Conservation (phyloP, 2,888 invertebrate genomes). For the Atherix ibis region DNA sequence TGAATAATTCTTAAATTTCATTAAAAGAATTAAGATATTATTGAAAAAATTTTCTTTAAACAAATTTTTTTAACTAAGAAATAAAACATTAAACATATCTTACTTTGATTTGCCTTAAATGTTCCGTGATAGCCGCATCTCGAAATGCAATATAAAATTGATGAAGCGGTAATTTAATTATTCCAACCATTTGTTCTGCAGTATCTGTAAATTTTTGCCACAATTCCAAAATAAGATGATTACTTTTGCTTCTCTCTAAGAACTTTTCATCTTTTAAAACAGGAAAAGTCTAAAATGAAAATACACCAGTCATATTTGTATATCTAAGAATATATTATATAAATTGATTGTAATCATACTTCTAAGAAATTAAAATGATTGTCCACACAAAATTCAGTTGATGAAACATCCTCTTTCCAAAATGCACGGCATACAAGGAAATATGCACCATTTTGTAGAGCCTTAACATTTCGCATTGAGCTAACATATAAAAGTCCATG, state of each 20-base stretch:
- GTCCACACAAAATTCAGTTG: slow-evolving; percentile 13
- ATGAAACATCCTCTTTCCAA: slow-evolving; percentile 22
- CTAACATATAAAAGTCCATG: slow-evolving; percentile 25
- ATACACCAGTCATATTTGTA: not conserved
- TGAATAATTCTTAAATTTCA: not conserved
- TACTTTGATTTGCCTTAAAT: slow-evolving; percentile 39
- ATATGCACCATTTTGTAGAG: slow-evolving; percentile 13
- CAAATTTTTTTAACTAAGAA: not conserved
- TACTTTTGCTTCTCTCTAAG: slow-evolving; percentile 38
- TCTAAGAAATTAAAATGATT: slow-evolving; percentile 23
- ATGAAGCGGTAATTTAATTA: slow-evolving; percentile 40
- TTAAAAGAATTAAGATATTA: not conserved
- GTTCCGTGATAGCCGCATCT: slow-evolving; percentile 37
- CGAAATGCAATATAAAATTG: slow-evolving; percentile 43
- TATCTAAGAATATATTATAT: not conserved
- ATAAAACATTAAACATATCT: not conserved
- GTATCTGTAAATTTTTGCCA: slow-evolving; percentile 30
- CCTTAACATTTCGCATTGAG: slow-evolving; percentile 17
- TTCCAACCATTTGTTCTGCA: slow-evolving; percentile 33
- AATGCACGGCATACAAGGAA: slow-evolving; percentile 23
- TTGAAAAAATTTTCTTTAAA: no score
- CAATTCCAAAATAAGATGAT: slow-evolving; percentile 39
- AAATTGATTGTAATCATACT: slow-evolving; percentile 12
- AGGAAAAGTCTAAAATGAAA: slow-evolving; percentile 35
- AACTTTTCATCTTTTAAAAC: slow-evolving; percentile 38